Base-by-base conservation (phyloP, 2,797 vertebrate species). In the Anolis apletophallus region DNA sequence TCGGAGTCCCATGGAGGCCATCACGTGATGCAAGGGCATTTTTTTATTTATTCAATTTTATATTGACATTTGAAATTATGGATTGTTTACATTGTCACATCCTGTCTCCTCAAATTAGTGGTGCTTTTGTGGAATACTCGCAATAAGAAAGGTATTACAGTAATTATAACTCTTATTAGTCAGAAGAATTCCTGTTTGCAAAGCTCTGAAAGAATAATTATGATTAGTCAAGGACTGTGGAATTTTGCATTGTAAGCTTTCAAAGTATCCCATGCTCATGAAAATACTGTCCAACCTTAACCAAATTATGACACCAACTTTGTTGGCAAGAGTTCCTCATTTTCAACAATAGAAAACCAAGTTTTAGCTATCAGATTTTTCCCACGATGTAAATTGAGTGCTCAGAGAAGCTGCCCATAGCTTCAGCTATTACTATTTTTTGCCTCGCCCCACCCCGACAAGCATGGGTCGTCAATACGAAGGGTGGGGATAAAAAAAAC, bases 101-200 rank as follows among this genome's bases (percentile, higher is more conserved):
- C n/a, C n/a, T 71, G 23, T 55, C 46, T 85, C 13, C 26, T 57
- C 64, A 40, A 50, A 80, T 80, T 50, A 72, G 29, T 80, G 52
- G n/a, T 19, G 19, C 69, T 79, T 59, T 16, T 50, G n/a, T 14
- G n/a, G 36, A 85, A 79, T 59, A 68, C 16, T 71, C 67, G 50
- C 46, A 76, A 12, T 32, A 73, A 72, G 21, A 52, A 72, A 61
- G 55, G 23, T 61, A 79, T 80, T 72, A 61, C 14, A 80, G 21
- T 34, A 46, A 71, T 61, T 79, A 23, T 77, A 52, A 77, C 17
- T 80, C 57, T 84, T 78, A 85, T 34, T 68, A 9, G 54, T 68
- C 23, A 59, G 36, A 40, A 40, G 34, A 26, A 11, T 59, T 68
- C 76, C 68, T 85, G 54, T 80, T 59, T 72, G 29, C 29, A 80